Evolutionary conservation across 2,113 vertebrate species (phyloP).

Genomic region (Hemicordylus capensis): DNA sequence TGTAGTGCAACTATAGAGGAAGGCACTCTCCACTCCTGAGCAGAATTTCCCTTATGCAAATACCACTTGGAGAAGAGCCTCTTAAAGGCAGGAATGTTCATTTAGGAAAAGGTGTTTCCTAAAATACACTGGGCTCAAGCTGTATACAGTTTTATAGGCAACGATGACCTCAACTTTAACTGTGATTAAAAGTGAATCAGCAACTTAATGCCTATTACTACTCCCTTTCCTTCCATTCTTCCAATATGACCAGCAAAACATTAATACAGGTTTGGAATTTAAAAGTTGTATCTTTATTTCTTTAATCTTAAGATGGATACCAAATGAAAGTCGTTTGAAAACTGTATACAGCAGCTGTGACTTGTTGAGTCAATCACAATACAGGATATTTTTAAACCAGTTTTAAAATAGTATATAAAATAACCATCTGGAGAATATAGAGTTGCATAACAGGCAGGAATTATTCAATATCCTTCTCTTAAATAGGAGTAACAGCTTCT

Average conservation of each 20-base stretch:
- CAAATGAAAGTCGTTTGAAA: slow-evolving; percentile 61
- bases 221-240: background rate
- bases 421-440: slow-evolving; percentile 73
- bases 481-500: slow-evolving; percentile 66
- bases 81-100: background rate
- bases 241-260: background rate
- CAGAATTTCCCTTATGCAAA: no score
- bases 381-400: slow-evolving; percentile 62
- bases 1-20: background rate
- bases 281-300: slow-evolving; percentile 53
- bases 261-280: slow-evolving; percentile 53
- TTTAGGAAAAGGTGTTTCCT: background rate
- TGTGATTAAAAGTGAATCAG: background rate
- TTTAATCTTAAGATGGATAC: slow-evolving; percentile 59
- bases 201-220: background rate
- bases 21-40: background rate
- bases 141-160: background rate
- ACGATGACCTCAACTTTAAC: background rate
- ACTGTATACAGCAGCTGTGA: slow-evolving; percentile 63
- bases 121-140: background rate
- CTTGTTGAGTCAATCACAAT: slow-evolving; percentile 68
- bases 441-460: slow-evolving; percentile 73
- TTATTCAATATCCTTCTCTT: slow-evolving; percentile 70
- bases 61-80: background rate
- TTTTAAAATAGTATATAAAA: slow-evolving; percentile 68